Base-by-base conservation (phyloP, 2,888 invertebrate genomes). In the Dicranocentrus wangi region DNA sequence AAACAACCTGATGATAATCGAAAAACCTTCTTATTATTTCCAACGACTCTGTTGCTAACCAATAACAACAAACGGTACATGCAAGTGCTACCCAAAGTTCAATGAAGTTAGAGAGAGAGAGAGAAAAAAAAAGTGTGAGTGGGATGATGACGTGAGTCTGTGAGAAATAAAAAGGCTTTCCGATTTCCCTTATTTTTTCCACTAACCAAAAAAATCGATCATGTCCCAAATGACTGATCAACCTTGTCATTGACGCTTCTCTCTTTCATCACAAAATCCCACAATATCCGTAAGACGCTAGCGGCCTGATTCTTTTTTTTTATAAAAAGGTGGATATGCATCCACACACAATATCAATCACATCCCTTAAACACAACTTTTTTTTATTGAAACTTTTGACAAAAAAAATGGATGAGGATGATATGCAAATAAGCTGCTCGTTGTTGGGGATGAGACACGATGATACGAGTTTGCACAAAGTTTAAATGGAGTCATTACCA, bases 211-310 rank as follows among this genome's bases (percentile, higher is more conserved):
- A 69, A 77, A 69, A 69, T 69, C 51, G 69, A 69, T 77, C 61
- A 61, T 55, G 69, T 55, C 79, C 79, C 58, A 55, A 72, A 79
- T 79, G 42, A 66, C 72, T 72, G 60, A 79, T 79, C 79, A 79
- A 79, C 72, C 79, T 72, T 79, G 70, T 72, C 71, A 51, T 60
- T 66, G 72, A 60, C 32, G 68, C 68, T 78, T 79, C 70, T 75
- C 81, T 81, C 78, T 82, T 72, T 72, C 75, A 75, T 51, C 55
- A 42, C 17, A 3, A 68, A n/a, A 13, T 47, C 15, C 47, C 47
- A 10, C 47, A 47, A 32, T n/a, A n/a, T n/a, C 43, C 2, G 43
- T 43, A 43, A 8, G 43, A 43, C 43, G 13, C 2, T 21, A 53
- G 23, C 58, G 58, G 23, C 58, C 58, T 27, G 10, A 58, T 58